phyloP scores from a whole-genome alignment of 2,888 invertebrate genomes.

The Diachrysia chrysitis region DNA sequence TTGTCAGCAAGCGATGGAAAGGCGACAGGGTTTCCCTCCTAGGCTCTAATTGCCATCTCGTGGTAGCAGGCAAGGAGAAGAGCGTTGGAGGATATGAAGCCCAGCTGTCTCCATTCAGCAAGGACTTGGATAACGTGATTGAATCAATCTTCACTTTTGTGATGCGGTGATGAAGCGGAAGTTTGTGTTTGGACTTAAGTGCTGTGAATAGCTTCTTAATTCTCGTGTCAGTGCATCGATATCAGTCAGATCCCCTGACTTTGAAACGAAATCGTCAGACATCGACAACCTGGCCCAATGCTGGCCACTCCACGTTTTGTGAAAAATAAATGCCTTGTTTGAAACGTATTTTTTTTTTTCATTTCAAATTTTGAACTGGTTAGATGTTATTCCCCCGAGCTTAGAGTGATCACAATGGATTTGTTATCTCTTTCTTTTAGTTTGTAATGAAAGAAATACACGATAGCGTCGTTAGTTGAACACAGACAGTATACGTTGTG shows the following conservation, averaged over 20 bases:
- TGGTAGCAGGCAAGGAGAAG: constrained; percentile 81
- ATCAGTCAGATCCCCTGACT: constrained; percentile 12
- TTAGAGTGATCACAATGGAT: constrained; percentile 23
- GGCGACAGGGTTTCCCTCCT: constrained; percentile 80
- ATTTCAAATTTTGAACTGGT: constrained; percentile 25
- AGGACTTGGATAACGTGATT: constrained; percentile 84
- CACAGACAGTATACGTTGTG: background rate
- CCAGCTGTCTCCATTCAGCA: constrained; percentile 85
- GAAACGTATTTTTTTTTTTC: constrained; percentile 28
- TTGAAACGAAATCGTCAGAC: constrained; percentile 23
- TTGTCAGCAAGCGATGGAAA: constrained; percentile 74
- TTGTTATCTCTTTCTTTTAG: constrained; percentile 35
- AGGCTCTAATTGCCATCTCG: constrained; percentile 76
- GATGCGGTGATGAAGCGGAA: constrained; percentile 77
- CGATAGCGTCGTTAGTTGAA: constrained; percentile 26
- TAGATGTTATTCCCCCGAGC: constrained; percentile 58
- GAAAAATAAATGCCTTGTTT: constrained; percentile 44
- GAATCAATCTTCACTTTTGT: constrained; percentile 86
- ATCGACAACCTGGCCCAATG: background rate
- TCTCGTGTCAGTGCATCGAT: constrained; percentile 33
- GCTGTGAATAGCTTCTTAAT: constrained; percentile 59
- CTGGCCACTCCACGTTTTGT: constrained; percentile 19
- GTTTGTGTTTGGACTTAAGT: constrained; percentile 56
- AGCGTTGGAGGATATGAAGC: constrained; percentile 75
- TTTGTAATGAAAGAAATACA: constrained; percentile 27